Evolutionary conservation across 2,888 invertebrate genomes (phyloP).

Genomic region (Adineta ricciae): DNA sequence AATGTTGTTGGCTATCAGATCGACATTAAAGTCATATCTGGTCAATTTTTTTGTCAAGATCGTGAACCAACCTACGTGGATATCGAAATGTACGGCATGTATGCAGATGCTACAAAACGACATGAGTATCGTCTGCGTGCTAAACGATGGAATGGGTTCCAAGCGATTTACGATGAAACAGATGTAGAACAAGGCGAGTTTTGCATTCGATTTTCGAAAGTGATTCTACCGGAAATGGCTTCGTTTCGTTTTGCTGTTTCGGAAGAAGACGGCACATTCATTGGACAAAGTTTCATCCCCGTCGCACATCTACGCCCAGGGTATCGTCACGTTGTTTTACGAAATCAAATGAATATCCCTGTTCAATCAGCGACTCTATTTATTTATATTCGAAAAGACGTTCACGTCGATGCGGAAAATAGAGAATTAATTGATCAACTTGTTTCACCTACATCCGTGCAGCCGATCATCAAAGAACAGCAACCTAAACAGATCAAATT

Average conservation of each 20-base stretch:
- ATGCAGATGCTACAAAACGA: conserved; percentile 87
- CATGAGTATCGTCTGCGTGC: conserved; percentile 73
- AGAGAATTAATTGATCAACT: conserved; percentile 51
- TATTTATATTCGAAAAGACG: conserved; percentile 77
- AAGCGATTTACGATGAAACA: conserved; percentile 84
- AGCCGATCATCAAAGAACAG: background rate
- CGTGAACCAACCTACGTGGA: conserved; percentile 58
- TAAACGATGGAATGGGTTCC: conserved; percentile 79
- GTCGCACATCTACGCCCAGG: conserved; percentile 85
- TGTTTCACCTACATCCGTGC: background rate
- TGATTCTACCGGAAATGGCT: conserved; percentile 90
- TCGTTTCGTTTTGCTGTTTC: conserved; percentile 96
- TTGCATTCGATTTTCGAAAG: conserved; percentile 53
- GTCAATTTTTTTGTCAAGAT: background rate
- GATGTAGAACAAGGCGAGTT: conserved; percentile 59
- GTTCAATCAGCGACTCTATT: conserved; percentile 73
- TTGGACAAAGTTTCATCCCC: conserved; percentile 92
- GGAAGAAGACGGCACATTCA: conserved; percentile 75
- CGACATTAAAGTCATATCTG: conserved; percentile 60
- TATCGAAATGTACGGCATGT: conserved; percentile 92
- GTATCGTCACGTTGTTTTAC: conserved; percentile 76
- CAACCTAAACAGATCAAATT: background rate
- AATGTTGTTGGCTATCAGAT: conserved; percentile 95
- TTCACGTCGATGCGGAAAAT: conserved; percentile 82
- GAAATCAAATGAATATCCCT: conserved; percentile 82